Base-by-base conservation (phyloP, 2,888 invertebrate genomes). In the Terebella lapidaria region DNA sequence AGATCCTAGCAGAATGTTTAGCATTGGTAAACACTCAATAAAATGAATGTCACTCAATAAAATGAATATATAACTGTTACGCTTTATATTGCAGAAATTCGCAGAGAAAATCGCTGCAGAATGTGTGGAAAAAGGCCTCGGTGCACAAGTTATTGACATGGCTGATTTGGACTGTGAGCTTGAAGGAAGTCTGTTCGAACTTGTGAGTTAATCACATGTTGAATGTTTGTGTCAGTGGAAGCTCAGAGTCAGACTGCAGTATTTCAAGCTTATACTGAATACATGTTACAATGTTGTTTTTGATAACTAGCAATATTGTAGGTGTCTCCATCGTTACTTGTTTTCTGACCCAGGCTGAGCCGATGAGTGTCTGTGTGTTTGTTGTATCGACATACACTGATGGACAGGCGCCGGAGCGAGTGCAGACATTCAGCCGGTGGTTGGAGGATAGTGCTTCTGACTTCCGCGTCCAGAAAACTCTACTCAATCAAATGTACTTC, bases 361-460 rank as follows among this genome's bases (percentile, higher is more conserved):
- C 2, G n/a, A 18, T 15, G 18, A 47, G 10, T 26, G 51, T 59
- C 25, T 56, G 20, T 46, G 57, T 85, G 15, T 82, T 85, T 63
- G 71, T 86, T 30, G 68, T 85, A 18, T 84, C 85, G 22, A 85
- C 85, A 0, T 83, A 84, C 67, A 76, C 76, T 1, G 84, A 83
- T 61, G 85, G 85, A 18, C 66, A 71, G 5, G 83, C 85, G 24
- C 84, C 84, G 45, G 79, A 80, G 26, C 72, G 74, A 29, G 77
- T 81, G 15, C 64, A 73, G 28, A 84, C 83, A 84, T 83, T 84
- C 67, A 78, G 74, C 81, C 18, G 15, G 2, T 85, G 84, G 82
- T 67, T 86, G 24, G 74, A 81, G 56, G 85, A 86, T 65, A 74
- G 83, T 18, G 78, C 83, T 0, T 78, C 77, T 45, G 85, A 86